Percentiles rank a stretch among this genome's conserved stretches.
Evolutionary conservation across 2,113 vertebrate genomes (phyloP).

Genomic region (Ranitomeya imitator): DNA sequence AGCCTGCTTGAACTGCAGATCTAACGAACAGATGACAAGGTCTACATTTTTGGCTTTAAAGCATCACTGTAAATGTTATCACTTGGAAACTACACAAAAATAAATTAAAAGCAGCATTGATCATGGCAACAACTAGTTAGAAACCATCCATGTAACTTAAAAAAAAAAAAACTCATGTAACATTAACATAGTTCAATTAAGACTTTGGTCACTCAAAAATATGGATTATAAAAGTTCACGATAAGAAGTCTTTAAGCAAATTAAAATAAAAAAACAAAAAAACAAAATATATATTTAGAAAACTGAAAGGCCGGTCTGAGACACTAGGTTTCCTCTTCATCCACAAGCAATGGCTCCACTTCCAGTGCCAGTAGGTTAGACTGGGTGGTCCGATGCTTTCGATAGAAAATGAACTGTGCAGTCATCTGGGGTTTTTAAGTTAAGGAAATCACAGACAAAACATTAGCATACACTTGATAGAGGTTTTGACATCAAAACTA

Average conservation of each 20-base stretch:
- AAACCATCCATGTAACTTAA: neutral
- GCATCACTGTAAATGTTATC: neutral
- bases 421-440: constrained; percentile 65
- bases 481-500: neutral
- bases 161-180: neutral
- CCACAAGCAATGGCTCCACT: constrained; percentile 67
- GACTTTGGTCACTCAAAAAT: constrained; percentile 10
- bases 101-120: constrained; percentile 11
- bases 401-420: constrained; percentile 66
- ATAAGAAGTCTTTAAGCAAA: constrained; percentile 25
- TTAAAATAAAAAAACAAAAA: constrained; percentile 8
- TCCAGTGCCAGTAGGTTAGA: constrained; percentile 54
- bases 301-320: neutral
- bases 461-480: neutral
- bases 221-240: neutral
- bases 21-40: too few relatives aligned
- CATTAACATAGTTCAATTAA: neutral
- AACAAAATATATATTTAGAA: neutral
- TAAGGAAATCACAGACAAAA: constrained; percentile 57
- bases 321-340: constrained; percentile 61
- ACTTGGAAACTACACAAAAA: neutral
- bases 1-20: neutral
- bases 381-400: constrained; percentile 53
- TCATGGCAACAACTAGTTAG: neutral
- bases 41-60: neutral